These are phyloP conservation scores for Circaetus cinerascens DNA, from an alignment of 2,113 vertebrate species.

Conservation along the genomic window DNA sequence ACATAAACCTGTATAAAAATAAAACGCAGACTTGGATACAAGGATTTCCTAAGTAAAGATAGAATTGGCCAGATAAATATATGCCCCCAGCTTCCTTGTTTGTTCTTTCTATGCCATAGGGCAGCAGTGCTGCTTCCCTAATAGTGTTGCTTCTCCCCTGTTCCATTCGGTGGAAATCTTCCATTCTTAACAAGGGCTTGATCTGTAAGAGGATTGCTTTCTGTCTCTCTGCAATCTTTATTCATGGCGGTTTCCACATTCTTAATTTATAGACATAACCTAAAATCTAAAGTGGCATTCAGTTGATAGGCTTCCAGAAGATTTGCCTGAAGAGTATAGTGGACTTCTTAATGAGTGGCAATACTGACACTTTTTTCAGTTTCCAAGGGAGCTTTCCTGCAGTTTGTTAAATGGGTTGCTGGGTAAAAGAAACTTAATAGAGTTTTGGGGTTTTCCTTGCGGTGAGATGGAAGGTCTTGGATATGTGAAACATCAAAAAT, in stretches of 20 bases:
- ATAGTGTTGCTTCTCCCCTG: not conserved
- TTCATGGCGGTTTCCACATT: not conserved
- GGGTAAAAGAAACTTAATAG: not conserved
- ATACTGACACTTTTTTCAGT: not conserved
- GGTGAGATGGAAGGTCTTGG: not conserved
- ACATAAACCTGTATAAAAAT: not conserved
- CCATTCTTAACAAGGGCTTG: accelerated
- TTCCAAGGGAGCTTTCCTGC: not conserved
- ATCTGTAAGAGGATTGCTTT: not conserved
- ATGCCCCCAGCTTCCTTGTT: not conserved
- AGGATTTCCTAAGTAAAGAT: not conserved
- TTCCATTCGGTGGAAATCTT: not conserved
- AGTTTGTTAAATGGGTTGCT: not conserved
- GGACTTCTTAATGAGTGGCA: not conserved
- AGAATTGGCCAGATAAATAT: not conserved
- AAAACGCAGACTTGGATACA: not conserved
- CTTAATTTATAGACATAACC: not conserved
- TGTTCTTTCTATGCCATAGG: not conserved
- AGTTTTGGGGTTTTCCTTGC: not conserved
- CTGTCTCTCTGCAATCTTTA: not conserved
- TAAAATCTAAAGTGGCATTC: not conserved
- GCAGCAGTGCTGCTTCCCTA: not conserved
- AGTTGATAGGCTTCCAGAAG: not conserved
- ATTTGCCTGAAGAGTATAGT: not conserved
- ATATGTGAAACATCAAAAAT: not conserved